These are phyloP conservation scores for Drosophila eugracilis DNA, from an alignment of 1,140 invertebrate species.

Conservation along the genomic window DNA sequence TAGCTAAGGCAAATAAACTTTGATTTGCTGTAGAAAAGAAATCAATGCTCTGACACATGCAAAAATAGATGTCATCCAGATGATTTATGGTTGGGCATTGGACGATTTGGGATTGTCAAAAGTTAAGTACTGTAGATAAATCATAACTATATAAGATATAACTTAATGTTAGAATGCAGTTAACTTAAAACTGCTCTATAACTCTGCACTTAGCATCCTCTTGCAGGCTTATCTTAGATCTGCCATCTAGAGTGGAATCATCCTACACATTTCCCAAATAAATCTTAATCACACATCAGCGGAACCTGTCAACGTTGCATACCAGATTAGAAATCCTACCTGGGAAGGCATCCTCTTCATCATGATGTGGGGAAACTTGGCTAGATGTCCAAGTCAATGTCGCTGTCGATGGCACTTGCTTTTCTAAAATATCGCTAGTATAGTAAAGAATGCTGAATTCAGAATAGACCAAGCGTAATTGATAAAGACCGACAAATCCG, in stretches of 20 bases:
- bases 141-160: no score
- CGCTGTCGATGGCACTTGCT: constrained; percentile 64
- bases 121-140: no score
- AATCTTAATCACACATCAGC: constrained; percentile 63
- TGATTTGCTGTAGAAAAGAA: constrained; percentile 6
- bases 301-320: constrained; percentile 59
- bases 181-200: no score
- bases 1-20: constrained; percentile 2
- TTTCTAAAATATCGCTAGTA: constrained; percentile 57
- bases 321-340: constrained; percentile 57
- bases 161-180: no score
- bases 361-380: constrained; percentile 8
- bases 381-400: constrained; percentile 55
- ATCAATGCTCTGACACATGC: background rate
- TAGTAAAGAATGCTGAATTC: constrained; percentile 35
- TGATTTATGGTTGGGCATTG: constrained; percentile 5
- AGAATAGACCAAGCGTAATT: constrained; percentile 72
- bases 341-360: constrained; percentile 34
- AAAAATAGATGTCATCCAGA: constrained; percentile 9
- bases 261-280: constrained; percentile 63
- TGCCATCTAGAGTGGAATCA: constrained; percentile 21
- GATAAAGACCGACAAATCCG: constrained; percentile 82
- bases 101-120: background rate
- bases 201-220: background rate
- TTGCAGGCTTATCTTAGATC: background rate